A percentile compares a stretch with the other conserved stretches of the same genome.
phyloP scores from a whole-genome alignment of 2,797 vertebrate species.

The Microctenopoma lineatum region DNA sequence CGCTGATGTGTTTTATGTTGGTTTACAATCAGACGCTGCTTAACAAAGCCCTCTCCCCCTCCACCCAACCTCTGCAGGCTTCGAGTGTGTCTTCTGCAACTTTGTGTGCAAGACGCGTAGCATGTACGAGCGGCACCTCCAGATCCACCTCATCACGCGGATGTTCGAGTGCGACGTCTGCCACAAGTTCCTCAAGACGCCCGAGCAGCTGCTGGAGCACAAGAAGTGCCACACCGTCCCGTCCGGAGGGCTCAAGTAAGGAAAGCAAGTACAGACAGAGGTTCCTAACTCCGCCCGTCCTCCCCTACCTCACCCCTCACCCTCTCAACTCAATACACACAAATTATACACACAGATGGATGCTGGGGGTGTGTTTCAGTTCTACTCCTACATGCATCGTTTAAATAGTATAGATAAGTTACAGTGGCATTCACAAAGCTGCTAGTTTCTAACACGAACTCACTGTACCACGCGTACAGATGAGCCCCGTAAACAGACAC shows the following conservation, averaged over 20 bases:
- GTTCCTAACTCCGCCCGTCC: slow-evolving; percentile 75
- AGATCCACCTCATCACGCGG: slow-evolving; percentile 98
- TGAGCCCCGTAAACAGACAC: slow-evolving; percentile 25
- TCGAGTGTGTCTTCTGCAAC: slow-evolving; percentile 99
- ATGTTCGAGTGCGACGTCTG: slow-evolving; percentile 99
- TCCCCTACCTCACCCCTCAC: slow-evolving; percentile 38
- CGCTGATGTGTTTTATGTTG: too few species aligned
- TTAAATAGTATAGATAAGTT: neutral
- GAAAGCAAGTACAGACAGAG: slow-evolving; percentile 97
- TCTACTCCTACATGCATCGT: neutral
- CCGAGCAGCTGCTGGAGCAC: slow-evolving; percentile 98
- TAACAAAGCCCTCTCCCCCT: slow-evolving; percentile 18
- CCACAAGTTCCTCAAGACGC: slow-evolving; percentile 99
- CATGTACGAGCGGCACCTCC: slow-evolving; percentile 98
- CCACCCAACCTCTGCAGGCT: slow-evolving; percentile 83
- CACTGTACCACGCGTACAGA: slow-evolving; percentile 7
- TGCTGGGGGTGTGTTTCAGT: slow-evolving; percentile 28
- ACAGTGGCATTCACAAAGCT: neutral
- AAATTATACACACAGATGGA: slow-evolving; percentile 27
- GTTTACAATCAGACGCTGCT: neutral
- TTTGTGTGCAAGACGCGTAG: slow-evolving; percentile 99
- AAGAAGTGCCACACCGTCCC: slow-evolving; percentile 99
- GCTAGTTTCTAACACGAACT: neutral
- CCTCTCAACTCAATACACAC: slow-evolving; percentile 47
- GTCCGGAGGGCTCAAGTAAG: slow-evolving; percentile 99